Evolutionary conservation across 2,797 vertebrate species (phyloP).

Genomic region (Alcedo atthis): DNA sequence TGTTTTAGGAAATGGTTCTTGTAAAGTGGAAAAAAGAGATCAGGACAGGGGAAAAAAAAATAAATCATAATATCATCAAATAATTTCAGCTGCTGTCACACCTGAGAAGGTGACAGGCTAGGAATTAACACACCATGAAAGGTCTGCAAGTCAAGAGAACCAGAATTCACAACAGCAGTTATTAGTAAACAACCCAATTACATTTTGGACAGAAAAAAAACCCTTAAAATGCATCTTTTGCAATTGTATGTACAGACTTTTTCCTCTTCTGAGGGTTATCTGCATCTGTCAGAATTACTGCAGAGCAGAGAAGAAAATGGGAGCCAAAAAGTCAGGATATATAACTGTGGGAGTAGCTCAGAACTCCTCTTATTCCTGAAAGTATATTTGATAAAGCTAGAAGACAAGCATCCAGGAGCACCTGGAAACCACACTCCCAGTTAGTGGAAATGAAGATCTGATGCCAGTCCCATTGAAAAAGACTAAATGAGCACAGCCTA

Average conservation of each 20-base stretch:
- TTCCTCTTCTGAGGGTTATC: neutral
- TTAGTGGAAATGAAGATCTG: neutral
- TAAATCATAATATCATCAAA: neutral
- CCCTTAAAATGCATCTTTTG: neutral
- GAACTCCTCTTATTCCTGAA: neutral
- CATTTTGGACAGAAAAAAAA: neutral
- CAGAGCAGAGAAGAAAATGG: neutral
- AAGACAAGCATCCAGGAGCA: neutral
- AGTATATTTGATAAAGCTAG: neutral
- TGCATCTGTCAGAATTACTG: neutral
- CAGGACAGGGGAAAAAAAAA: neutral
- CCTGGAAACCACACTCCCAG: neutral
- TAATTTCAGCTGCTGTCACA: neutral
- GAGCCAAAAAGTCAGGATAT: neutral
- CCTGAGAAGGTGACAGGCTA: neutral
- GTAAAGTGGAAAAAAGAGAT: neutral
- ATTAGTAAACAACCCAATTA: neutral
- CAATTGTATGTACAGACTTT: neutral
- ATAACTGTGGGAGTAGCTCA: neutral
- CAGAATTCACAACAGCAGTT: neutral
- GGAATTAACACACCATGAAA: neutral
- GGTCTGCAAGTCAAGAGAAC: neutral
- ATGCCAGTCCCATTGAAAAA: neutral
- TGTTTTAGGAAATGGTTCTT: neutral
- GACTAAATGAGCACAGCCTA: neutral